Percentiles rank a stretch among this genome's conserved stretches.
Conservation (phyloP, 92 coral and sea anemone genomes). For the Galaxea fascicularis region DNA sequence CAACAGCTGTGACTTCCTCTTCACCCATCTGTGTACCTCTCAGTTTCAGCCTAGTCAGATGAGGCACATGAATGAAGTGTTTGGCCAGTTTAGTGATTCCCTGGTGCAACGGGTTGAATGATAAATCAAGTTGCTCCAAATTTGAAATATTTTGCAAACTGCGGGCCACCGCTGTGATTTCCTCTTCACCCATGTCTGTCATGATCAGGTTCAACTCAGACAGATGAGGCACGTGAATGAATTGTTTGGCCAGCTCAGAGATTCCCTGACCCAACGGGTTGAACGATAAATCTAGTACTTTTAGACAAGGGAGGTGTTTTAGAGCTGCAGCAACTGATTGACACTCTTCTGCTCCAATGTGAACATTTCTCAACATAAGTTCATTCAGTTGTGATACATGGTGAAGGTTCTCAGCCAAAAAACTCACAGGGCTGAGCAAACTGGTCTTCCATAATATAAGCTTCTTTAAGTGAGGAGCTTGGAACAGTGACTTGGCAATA, state of each 20-base stretch:
- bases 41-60: neutral
- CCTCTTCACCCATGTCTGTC: constrained; percentile 15
- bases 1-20: constrained; percentile 16
- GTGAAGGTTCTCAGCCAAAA: neutral
- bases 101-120: neutral
- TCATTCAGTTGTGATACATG: neutral
- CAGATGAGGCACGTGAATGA: neutral
- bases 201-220: neutral
- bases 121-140: neutral
- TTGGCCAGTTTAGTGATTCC: neutral
- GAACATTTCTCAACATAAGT: neutral
- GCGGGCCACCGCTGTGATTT: constrained; percentile 13
- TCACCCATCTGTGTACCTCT: neutral
- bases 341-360: neutral
- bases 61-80: neutral
- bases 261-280: constrained; percentile 26
- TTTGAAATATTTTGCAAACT: neutral
- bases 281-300: neutral
- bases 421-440: neutral
- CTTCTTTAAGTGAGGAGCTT: neutral
- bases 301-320: neutral
- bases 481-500: neutral
- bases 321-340: neutral
- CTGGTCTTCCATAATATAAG: neutral
- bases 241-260: constrained; percentile 5